Percentiles rank a stretch among this genome's conserved stretches.
Conservation (phyloP, 2,113 vertebrate genomes). For the Hippocampus comes region DNA sequence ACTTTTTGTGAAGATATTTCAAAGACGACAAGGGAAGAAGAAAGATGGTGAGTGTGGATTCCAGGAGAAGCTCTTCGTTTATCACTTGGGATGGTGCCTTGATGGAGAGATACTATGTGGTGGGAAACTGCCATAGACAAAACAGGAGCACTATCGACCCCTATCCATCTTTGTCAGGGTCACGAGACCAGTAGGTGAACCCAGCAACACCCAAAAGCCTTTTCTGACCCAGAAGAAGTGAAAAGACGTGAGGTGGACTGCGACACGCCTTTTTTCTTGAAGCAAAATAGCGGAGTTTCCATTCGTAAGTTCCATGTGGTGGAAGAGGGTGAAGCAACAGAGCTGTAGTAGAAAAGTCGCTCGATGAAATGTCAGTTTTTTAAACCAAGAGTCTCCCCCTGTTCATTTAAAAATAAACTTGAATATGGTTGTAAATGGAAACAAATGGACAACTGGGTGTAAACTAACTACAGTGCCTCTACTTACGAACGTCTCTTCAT, state of each 20-base stretch:
- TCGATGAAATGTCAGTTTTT: background rate
- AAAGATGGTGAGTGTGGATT: slow-evolving; percentile 25
- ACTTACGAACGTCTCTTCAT: too few species aligned
- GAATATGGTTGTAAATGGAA: background rate
- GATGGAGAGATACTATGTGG: slow-evolving; percentile 63
- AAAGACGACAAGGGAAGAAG: slow-evolving; percentile 12
- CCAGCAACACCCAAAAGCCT: slow-evolving; percentile 17
- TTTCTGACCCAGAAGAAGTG: slow-evolving; percentile 5
- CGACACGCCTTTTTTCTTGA: slow-evolving; percentile 11
- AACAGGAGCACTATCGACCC: slow-evolving; percentile 62
- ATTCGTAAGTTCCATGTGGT: background rate
- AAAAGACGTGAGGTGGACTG: slow-evolving; percentile 3
- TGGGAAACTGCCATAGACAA: slow-evolving; percentile 64
- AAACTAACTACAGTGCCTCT: background rate
- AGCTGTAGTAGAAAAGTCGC: background rate
- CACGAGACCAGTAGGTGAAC: slow-evolving; percentile 34
- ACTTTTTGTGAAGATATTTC: slow-evolving; percentile 13
- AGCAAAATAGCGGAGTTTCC: too few species aligned
- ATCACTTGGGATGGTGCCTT: slow-evolving; percentile 56
- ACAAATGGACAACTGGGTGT: background rate
- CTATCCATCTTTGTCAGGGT: slow-evolving; percentile 42
- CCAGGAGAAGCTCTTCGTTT: slow-evolving; percentile 50
- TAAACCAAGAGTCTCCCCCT: background rate
- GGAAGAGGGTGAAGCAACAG: background rate
- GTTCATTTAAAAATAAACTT: background rate